These are phyloP conservation scores for Chlorops oryzae DNA, from an alignment of 1,140 invertebrate species.

Conservation along the genomic window DNA sequence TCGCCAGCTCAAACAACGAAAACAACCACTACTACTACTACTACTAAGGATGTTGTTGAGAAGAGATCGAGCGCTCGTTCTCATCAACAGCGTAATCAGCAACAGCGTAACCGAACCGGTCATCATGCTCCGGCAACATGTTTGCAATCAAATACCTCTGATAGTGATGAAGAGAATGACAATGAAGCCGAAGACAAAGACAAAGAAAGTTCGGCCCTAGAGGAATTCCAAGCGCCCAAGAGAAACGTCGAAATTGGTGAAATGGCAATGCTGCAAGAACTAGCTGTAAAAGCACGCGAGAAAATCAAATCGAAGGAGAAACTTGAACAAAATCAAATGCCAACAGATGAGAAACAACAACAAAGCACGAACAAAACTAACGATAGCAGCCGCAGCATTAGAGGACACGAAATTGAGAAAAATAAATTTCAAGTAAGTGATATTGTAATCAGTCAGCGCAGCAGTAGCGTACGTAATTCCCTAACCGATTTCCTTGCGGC, in stretches of 20 bases:
- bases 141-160: too few relatives aligned
- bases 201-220: constrained; percentile 22
- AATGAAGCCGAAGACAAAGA: constrained; percentile 48
- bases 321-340: constrained; percentile 27
- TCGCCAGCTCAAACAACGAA: too few relatives aligned
- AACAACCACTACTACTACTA: too few relatives aligned
- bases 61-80: too few relatives aligned
- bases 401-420: too few relatives aligned
- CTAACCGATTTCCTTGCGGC: constrained; percentile 45
- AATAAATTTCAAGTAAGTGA: too few relatives aligned
- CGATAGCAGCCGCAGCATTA: too few relatives aligned
- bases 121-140: constrained; percentile 54
- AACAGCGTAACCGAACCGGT: too few relatives aligned
- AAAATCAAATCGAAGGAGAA: constrained; percentile 50
- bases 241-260: constrained; percentile 48
- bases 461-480: constrained; percentile 38
- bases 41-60: too few relatives aligned
- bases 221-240: constrained; percentile 49
- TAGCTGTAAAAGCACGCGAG: constrained; percentile 60
- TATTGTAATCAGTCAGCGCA: too few relatives aligned
- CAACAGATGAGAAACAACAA: constrained; percentile 14
- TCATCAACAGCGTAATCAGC: too few relatives aligned
- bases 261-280: constrained; percentile 56
- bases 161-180: too few relatives aligned
- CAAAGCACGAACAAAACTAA: constrained; percentile 10